Evolutionary conservation across 2,113 vertebrate species (phyloP).

Genomic region (Numida meleagris): DNA sequence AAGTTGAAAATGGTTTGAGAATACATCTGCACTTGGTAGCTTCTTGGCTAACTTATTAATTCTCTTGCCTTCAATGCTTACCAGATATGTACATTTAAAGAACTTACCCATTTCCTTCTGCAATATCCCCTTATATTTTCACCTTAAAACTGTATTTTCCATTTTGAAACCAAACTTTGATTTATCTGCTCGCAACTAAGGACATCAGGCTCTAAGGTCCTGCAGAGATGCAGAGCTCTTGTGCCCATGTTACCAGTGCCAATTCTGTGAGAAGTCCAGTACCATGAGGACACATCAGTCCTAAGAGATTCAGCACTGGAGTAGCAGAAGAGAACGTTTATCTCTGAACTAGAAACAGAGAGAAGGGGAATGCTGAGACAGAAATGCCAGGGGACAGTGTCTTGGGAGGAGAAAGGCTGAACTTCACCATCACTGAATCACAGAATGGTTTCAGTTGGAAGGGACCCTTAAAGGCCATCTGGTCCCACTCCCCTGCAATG

Average conservation of each 20-base stretch:
- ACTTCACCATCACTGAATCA: background rate
- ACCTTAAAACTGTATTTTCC: background rate
- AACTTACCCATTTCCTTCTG: background rate
- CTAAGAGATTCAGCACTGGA: background rate
- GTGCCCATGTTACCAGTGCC: background rate
- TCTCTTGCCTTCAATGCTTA: background rate
- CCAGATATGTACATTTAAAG: background rate
- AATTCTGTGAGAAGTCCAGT: background rate
- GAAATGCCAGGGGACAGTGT: background rate
- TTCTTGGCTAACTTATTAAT: background rate
- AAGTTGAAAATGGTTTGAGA: background rate
- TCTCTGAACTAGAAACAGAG: background rate
- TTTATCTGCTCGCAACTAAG: background rate
- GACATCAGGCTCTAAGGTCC: background rate
- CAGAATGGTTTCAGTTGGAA: too few relatives aligned
- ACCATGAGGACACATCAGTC: background rate
- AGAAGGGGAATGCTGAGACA: background rate
- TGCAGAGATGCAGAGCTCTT: background rate
- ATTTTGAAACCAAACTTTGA: background rate
- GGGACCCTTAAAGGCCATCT: too few relatives aligned
- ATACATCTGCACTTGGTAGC: background rate
- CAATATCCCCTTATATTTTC: background rate
- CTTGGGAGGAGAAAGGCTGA: background rate
- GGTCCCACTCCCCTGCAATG: too few relatives aligned
- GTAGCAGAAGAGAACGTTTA: background rate